Percentiles rank a stretch among this genome's conserved stretches.
Conservation (phyloP, 2,797 vertebrate genomes). For the Rousettus madagascariensis region DNA sequence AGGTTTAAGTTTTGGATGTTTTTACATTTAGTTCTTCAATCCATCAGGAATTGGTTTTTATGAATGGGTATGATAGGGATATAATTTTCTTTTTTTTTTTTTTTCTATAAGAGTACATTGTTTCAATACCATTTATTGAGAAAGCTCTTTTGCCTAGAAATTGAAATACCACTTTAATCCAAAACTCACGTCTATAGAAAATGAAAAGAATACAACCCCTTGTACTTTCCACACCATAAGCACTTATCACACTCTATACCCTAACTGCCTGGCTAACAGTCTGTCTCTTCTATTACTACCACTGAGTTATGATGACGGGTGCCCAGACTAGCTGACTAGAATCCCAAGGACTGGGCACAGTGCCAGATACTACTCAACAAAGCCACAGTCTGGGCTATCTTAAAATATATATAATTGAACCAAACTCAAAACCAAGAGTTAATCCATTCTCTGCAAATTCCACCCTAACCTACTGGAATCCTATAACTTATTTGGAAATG, state of each 20-base stretch:
- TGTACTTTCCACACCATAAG: neutral
- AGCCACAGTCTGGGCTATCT: neutral
- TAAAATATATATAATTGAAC: neutral
- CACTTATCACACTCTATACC: neutral
- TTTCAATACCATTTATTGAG: conserved; percentile 36
- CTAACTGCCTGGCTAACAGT: neutral
- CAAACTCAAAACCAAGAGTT: neutral
- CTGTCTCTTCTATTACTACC: neutral
- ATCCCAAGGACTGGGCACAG: neutral
- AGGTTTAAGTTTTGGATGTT: neutral
- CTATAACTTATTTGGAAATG: neutral
- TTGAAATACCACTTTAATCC: neutral
- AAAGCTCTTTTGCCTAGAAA: conserved; percentile 8
- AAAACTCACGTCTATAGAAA: neutral
- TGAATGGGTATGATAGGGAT: neutral
- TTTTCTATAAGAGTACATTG: neutral
- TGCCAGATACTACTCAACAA: neutral
- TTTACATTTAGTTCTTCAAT: neutral
- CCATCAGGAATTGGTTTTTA: neutral
- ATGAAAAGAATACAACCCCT: neutral
- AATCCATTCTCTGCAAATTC: neutral
- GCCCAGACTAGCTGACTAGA: neutral
- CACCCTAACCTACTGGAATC: neutral
- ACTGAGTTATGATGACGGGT: neutral
- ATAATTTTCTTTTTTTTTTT: neutral